These are phyloP conservation scores for Pelodiscus sinensis DNA, from an alignment of 2,113 vertebrate species.

Conservation along the genomic window DNA sequence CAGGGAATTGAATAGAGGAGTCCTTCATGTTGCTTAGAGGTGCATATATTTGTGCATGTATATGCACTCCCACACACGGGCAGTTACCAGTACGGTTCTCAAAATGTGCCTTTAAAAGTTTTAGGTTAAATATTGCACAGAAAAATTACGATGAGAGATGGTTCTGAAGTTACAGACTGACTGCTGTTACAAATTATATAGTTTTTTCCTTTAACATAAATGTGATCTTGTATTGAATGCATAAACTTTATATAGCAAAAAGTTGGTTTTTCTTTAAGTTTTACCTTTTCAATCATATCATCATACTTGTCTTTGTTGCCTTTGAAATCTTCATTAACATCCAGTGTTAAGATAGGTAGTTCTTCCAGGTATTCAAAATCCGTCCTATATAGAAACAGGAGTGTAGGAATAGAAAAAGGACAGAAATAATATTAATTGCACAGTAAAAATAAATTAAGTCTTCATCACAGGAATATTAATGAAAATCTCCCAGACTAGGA, in stretches of 20 bases:
- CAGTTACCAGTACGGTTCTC: not conserved
- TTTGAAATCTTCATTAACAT: slow-evolving; percentile 91
- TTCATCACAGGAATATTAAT: not conserved
- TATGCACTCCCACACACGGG: not conserved
- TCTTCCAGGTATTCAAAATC: slow-evolving; percentile 89
- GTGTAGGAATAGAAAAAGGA: not conserved
- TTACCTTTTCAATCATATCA: slow-evolving; percentile 92
- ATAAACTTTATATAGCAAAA: not conserved
- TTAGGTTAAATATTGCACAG: not conserved
- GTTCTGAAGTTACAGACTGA: not conserved
- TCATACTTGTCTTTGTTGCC: slow-evolving; percentile 75
- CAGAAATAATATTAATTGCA: not conserved
- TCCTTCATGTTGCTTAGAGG: not conserved
- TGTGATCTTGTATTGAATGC: not conserved
- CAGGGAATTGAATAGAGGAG: not conserved
- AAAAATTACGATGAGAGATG: not conserved
- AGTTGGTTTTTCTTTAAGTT: not conserved
- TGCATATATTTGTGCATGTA: not conserved
- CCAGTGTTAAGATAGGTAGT: slow-evolving; percentile 88
- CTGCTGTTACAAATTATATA: not conserved
- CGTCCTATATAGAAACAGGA: slow-evolving; percentile 75
- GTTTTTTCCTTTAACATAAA: not conserved
- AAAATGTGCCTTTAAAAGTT: not conserved
- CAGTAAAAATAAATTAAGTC: not conserved
- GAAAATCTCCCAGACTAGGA: not conserved